Percentiles rank a stretch among this genome's conserved stretches.
phyloP scores from a whole-genome alignment of 2,797 vertebrate species.

The Melopsittacus undulatus region DNA sequence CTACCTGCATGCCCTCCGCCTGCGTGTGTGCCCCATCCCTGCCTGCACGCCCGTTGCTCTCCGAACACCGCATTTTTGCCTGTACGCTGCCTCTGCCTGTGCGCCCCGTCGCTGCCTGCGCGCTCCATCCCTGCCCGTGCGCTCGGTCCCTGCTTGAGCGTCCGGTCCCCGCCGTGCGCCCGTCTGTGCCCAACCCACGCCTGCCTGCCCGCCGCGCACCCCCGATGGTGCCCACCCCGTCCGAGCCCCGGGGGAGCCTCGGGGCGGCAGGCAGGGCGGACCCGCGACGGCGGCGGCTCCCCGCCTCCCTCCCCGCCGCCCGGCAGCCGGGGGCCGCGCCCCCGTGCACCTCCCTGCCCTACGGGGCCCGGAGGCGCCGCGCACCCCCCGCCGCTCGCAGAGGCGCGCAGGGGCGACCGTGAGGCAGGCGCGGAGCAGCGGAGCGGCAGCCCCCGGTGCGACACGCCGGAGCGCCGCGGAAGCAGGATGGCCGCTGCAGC shows the following conservation, averaged over 20 bases:
- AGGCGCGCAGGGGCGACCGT: neutral
- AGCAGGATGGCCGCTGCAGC: constrained; percentile 39
- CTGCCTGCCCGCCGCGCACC: neutral
- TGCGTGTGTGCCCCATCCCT: no score
- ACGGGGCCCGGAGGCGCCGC: neutral
- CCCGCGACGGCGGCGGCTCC: neutral
- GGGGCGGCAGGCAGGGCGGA: neutral
- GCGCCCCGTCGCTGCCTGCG: neutral
- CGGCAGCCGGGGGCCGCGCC: constrained; percentile 8
- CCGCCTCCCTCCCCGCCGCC: neutral
- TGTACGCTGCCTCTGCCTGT: neutral
- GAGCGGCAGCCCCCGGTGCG: neutral
- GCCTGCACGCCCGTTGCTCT: no score
- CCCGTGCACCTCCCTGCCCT: constrained; percentile 27
- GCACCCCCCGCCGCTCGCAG: neutral
- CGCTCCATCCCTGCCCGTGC: neutral
- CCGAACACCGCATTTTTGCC: neutral
- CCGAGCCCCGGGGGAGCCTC: neutral
- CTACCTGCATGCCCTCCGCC: neutral
- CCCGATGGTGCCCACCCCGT: neutral
- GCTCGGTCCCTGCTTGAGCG: no score
- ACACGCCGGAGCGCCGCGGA: neutral
- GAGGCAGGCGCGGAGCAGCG: neutral
- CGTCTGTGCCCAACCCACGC: neutral
- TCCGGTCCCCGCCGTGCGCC: neutral